Conservation (phyloP, 2,888 invertebrate species). For the Chrysomela aeneicollis region DNA sequence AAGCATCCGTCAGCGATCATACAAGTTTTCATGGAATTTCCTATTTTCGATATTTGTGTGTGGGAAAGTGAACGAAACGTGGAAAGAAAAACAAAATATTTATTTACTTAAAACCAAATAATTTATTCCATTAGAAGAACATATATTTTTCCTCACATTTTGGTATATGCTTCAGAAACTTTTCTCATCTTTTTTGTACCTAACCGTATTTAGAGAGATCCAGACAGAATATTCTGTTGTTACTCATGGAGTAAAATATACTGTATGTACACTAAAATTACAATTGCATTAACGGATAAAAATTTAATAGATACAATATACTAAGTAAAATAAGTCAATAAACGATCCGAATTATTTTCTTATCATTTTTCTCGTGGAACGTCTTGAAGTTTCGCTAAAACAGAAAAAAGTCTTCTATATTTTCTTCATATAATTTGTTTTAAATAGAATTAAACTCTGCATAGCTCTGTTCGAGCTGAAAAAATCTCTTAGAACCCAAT, state of each 20-base stretch:
- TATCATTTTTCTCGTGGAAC: constrained; percentile 10
- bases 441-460: too few species aligned
- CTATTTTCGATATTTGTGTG: too few species aligned
- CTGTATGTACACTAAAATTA: neutral
- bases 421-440: too few species aligned
- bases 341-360: neutral
- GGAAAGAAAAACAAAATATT: too few species aligned
- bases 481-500: too few species aligned
- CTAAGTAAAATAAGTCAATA: neutral
- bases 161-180: neutral
- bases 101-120: neutral
- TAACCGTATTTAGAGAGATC: neutral
- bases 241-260: neutral
- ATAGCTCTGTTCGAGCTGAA: too few species aligned
- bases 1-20: too few species aligned
- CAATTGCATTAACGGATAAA: neutral
- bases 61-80: too few species aligned
- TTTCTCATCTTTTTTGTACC: neutral
- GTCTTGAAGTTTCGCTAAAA: neutral
- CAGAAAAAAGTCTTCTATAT: constrained; percentile 2
- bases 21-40: too few species aligned
- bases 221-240: neutral
- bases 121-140: neutral
- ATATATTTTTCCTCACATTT: neutral
- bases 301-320: constrained; percentile 19